These are phyloP conservation scores for Nesospiza acunhae DNA, from an alignment of 2,113 vertebrate genomes.

Conservation along the genomic window DNA sequence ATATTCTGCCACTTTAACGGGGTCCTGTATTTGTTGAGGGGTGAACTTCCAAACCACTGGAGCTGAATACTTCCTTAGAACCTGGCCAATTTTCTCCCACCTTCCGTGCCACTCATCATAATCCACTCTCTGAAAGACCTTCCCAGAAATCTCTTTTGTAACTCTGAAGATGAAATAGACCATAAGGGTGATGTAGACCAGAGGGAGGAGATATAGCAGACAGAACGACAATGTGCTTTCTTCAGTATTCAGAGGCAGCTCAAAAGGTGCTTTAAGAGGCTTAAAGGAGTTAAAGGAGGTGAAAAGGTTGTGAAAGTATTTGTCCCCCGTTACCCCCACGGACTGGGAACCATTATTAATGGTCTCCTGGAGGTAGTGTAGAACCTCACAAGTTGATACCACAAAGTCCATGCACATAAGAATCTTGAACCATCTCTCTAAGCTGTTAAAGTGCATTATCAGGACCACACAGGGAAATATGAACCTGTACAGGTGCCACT, in stretches of 20 bases:
- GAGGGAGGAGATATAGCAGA: not conserved
- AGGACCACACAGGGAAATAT: not conserved
- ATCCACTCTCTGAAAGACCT: not conserved
- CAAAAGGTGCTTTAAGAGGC: not conserved
- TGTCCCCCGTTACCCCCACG: accelerated
- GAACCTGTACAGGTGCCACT: not conserved
- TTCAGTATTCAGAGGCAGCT: not conserved
- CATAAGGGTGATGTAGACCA: not conserved
- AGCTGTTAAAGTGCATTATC: not conserved
- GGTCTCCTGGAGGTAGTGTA: not conserved
- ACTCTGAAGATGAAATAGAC: not conserved
- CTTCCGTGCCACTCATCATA: not conserved
- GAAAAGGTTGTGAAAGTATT: not conserved
- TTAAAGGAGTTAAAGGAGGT: not conserved
- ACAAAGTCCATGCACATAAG: not conserved
- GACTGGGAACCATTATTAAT: not conserved
- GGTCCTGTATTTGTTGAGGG: not conserved
- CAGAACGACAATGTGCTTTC: not conserved
- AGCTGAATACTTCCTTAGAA: not conserved
- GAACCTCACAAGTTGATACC: not conserved
- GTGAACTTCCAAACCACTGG: not conserved
- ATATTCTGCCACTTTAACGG: not conserved
- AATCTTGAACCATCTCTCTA: not conserved
- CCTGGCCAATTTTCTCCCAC: not conserved
- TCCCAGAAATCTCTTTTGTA: not conserved